A percentile compares a stretch with the other conserved stretches of the same genome.
These are phyloP conservation scores for Climacteris rufus DNA, from an alignment of 2,113 vertebrate species.

Conservation along the genomic window DNA sequence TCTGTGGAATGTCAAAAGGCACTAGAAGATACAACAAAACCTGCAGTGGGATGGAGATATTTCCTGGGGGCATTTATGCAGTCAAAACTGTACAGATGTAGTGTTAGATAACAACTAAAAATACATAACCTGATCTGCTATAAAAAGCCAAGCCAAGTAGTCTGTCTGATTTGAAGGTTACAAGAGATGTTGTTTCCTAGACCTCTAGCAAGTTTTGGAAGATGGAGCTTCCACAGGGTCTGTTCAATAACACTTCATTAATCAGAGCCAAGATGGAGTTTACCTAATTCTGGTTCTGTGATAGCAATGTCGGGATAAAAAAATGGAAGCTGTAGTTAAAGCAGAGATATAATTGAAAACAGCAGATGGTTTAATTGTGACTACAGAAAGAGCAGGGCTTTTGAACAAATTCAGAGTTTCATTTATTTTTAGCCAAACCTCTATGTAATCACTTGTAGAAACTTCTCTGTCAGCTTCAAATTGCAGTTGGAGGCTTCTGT, in stretches of 20 bases:
- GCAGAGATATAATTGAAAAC: neutral
- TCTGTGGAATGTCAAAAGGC: neutral
- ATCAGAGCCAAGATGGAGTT: neutral
- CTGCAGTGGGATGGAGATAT: neutral
- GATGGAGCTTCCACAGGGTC: neutral
- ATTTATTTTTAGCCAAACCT: neutral
- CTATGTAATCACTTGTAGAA: neutral
- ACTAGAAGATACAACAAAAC: neutral
- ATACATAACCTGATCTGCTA: neutral
- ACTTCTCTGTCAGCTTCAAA: neutral
- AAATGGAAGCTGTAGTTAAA: neutral
- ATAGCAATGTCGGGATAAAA: neutral
- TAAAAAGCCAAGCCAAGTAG: neutral
- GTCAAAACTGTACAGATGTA: neutral
- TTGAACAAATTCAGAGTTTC: neutral
- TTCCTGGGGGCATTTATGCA: neutral
- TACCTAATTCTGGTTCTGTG: neutral
- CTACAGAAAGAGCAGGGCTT: neutral
- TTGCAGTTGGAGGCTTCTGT: neutral
- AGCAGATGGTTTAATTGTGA: neutral
- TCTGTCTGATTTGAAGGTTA: neutral
- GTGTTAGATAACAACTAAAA: neutral
- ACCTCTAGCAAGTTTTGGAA: neutral
- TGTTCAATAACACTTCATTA: neutral
- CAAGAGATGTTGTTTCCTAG: neutral